A percentile compares a stretch with the other conserved stretches of the same genome.
These are phyloP conservation scores for Laothoe populi DNA, from an alignment of 2,888 invertebrate species.

Conservation along the genomic window DNA sequence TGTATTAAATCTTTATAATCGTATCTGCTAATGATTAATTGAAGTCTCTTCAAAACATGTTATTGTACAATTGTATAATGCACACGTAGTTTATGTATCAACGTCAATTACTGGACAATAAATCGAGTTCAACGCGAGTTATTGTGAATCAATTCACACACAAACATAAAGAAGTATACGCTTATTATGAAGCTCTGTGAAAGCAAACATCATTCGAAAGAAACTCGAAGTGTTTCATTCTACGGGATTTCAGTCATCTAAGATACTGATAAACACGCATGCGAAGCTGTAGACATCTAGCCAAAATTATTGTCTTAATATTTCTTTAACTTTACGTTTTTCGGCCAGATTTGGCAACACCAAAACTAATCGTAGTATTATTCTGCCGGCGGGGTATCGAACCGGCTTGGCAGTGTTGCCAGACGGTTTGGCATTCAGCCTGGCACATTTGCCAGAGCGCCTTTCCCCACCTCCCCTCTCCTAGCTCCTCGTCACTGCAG, in stretches of 20 bases:
- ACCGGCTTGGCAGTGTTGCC: slow-evolving; percentile 15
- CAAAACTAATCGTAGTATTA: not conserved
- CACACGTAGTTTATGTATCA: not conserved
- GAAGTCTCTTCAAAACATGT: not conserved
- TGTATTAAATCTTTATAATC: not conserved
- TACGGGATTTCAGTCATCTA: too few species aligned
- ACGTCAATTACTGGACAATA: not conserved
- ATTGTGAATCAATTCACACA: not conserved
- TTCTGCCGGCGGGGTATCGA: slow-evolving; percentile 6
- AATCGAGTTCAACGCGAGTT: not conserved
- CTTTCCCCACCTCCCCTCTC: not conserved
- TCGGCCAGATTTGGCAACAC: slow-evolving; percentile 5
- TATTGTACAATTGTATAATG: not conserved
- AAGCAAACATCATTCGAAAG: too few species aligned
- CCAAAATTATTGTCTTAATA: too few species aligned
- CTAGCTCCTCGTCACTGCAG: not conserved
- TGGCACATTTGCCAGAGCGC: slow-evolving; percentile 22
- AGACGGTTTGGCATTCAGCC: slow-evolving; percentile 26
- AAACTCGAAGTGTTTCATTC: too few species aligned
- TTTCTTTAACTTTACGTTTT: not conserved
- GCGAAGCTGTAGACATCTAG: too few species aligned
- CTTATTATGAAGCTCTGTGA: too few species aligned
- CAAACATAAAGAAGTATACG: not conserved
- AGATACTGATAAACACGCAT: too few species aligned
- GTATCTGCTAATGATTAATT: not conserved